These are phyloP conservation scores for Natrix natrix DNA, from an alignment of 2,797 vertebrate genomes.

Conservation along the genomic window DNA sequence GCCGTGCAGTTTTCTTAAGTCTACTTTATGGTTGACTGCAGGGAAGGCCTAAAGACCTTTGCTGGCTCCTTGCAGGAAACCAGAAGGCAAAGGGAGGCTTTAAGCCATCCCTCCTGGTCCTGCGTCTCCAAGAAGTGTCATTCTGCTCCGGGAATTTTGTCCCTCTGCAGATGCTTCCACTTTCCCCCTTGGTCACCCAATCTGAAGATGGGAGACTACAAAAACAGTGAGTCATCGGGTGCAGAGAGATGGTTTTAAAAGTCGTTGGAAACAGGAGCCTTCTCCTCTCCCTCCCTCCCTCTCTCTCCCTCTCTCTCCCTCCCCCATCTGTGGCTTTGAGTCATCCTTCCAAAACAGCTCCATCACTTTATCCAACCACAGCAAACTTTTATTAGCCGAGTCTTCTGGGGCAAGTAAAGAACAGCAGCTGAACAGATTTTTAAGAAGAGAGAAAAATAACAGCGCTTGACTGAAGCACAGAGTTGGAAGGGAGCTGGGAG, in stretches of 20 bases:
- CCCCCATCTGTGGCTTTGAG: not conserved
- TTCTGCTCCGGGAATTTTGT: not conserved
- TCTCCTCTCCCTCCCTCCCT: not conserved
- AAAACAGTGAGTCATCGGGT: not conserved
- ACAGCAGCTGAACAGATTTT: not conserved
- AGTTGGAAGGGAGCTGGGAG: too few relatives aligned
- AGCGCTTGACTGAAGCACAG: not conserved
- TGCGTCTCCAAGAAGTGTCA: not conserved
- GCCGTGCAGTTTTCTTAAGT: not conserved
- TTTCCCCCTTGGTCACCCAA: not conserved
- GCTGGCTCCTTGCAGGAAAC: not conserved
- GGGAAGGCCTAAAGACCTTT: too few relatives aligned
- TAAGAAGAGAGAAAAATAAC: not conserved
- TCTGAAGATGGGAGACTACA: too few relatives aligned
- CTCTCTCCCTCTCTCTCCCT: not conserved
- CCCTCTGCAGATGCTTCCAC: too few relatives aligned
- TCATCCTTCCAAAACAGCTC: not conserved
- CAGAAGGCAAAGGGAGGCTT: not conserved
- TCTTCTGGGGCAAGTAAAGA: not conserved
- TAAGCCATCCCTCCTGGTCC: not conserved
- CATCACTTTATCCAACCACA: not conserved
- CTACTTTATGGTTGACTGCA: not conserved
- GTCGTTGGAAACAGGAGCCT: not conserved
- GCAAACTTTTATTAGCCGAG: not conserved
- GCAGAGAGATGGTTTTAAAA: not conserved